These are phyloP conservation scores for Aporophyla nigra DNA, from an alignment of 2,888 invertebrate genomes.

Conservation along the genomic window DNA sequence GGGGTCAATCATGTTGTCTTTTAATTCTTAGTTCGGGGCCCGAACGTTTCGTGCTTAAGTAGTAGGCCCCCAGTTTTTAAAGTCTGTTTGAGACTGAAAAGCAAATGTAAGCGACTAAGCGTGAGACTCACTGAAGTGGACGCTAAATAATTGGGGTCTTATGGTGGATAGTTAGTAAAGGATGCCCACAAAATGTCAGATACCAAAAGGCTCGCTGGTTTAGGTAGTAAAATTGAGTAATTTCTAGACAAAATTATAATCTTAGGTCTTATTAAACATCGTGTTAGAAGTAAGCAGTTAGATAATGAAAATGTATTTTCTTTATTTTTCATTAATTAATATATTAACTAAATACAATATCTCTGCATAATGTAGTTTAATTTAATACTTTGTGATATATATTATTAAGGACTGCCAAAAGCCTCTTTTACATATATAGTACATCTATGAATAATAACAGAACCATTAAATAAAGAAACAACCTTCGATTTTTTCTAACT, in stretches of 20 bases:
- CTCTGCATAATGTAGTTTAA: neutral
- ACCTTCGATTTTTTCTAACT: neutral
- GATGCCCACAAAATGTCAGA: constrained; percentile 44
- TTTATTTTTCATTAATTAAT: neutral
- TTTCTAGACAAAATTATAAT: neutral
- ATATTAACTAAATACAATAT: neutral
- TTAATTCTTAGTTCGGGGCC: too few relatives aligned
- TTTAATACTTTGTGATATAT: neutral
- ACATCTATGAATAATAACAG: neutral
- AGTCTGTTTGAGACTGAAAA: constrained; percentile 16
- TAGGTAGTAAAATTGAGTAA: neutral
- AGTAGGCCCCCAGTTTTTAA: neutral
- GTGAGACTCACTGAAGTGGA: constrained; percentile 4
- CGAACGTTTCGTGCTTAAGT: too few relatives aligned
- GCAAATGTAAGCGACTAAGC: constrained; percentile 23
- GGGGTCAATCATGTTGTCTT: too few relatives aligned
- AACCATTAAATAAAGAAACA: neutral
- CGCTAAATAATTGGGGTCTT: constrained; percentile 28
- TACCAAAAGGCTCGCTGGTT: constrained; percentile 24
- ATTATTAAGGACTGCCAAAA: neutral
- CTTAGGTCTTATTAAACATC: neutral
- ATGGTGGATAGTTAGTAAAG: constrained; percentile 17
- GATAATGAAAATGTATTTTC: neutral
- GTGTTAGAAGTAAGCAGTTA: neutral
- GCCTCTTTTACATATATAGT: too few relatives aligned